These are phyloP conservation scores for Paratrypauchen microcephalus DNA, from an alignment of 2,797 vertebrate species.

Conservation along the genomic window DNA sequence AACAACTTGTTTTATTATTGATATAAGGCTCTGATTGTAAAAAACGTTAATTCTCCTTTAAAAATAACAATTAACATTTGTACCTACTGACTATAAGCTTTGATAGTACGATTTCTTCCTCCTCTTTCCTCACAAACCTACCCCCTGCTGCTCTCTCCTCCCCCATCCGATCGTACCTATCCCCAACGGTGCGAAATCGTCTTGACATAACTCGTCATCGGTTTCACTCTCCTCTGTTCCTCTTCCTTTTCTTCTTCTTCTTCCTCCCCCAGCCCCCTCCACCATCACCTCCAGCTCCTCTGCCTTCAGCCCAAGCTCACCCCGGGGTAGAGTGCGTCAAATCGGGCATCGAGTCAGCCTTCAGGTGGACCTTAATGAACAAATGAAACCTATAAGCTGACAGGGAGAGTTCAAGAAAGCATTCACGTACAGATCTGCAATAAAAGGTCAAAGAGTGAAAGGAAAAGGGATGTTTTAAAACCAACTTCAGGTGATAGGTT, in stretches of 20 bases:
- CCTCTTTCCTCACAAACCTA: constrained; percentile 1
- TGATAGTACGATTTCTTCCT: not conserved
- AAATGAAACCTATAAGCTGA: constrained; percentile 88
- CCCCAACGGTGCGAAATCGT: constrained; percentile 96
- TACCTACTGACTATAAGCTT: not conserved
- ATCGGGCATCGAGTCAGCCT: constrained; percentile 95
- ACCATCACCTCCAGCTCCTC: not conserved
- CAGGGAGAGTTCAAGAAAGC: constrained; percentile 33
- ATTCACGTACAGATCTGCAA: constrained; percentile 10
- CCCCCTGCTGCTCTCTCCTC: constrained; percentile 32
- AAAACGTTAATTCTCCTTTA: too few species aligned
- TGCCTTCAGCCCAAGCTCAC: constrained; percentile 51
- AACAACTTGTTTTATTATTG: too few species aligned
- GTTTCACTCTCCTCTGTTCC: constrained; percentile 73
- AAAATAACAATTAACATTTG: not conserved
- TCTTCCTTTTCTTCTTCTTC: not conserved
- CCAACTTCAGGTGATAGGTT: not conserved
- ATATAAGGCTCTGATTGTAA: too few species aligned
- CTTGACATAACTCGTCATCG: constrained; percentile 99
- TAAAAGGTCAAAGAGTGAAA: constrained; percentile 2
- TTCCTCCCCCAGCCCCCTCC: constrained; percentile 17
- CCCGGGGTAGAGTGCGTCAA: constrained; percentile 94
- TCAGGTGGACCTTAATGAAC: constrained; percentile 91
- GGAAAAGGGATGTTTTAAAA: constrained; percentile 1
- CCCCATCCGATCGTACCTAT: constrained; percentile 92